Percentiles rank a stretch among this genome's conserved stretches.
Evolutionary conservation across 2,113 vertebrate genomes (phyloP).

Genomic region (Pseudorectes ferrugineus): DNA sequence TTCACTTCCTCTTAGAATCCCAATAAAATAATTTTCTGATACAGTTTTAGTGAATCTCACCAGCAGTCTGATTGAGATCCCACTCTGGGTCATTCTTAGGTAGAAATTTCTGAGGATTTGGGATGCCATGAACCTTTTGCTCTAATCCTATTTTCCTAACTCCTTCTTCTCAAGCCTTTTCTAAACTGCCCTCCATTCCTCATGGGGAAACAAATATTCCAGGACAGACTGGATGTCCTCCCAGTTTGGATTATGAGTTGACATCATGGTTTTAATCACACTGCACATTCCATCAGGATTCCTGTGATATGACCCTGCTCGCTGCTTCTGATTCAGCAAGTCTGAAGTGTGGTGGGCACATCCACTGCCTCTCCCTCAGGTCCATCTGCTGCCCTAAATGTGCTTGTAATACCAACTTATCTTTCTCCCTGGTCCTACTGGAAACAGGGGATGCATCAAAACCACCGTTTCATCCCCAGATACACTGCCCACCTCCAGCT

Average conservation of each 20-base stretch:
- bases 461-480: fast-evolving
- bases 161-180: background rate
- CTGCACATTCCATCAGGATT: background rate
- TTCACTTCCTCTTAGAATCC: background rate
- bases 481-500: background rate
- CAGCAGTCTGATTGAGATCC: background rate
- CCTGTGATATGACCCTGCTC: background rate
- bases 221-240: background rate
- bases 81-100: too few species aligned
- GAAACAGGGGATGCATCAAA: background rate
- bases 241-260: background rate
- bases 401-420: fast-evolving
- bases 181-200: background rate
- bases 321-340: background rate
- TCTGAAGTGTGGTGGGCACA: fast-evolving
- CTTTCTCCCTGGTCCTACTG: background rate
- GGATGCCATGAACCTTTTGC: background rate
- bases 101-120: background rate
- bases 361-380: background rate
- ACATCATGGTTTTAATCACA: background rate
- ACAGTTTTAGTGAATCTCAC: background rate
- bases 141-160: background rate
- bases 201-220: background rate
- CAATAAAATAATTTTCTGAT: background rate
- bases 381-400: background rate